These are phyloP conservation scores for Myiothlypis chrysogaster DNA, from an alignment of 2,797 vertebrate genomes.

Conservation along the genomic window DNA sequence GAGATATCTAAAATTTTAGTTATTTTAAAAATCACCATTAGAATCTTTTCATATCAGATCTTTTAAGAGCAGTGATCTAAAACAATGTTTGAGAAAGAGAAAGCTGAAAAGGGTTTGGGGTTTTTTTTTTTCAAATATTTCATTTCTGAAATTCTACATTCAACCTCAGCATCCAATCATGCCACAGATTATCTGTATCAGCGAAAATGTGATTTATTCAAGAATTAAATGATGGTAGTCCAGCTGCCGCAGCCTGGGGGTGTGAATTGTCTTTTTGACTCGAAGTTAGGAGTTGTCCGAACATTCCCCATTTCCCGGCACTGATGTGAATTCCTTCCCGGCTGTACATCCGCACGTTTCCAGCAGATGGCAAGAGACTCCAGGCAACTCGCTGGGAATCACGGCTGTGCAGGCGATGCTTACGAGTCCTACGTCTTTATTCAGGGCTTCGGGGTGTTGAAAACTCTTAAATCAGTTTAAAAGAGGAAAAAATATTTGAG, in stretches of 20 bases:
- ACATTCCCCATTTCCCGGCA: background rate
- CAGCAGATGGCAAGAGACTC: conserved; percentile 65
- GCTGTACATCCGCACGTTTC: background rate
- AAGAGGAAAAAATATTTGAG: background rate
- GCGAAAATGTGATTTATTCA: background rate
- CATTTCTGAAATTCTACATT: background rate
- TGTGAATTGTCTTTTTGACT: background rate
- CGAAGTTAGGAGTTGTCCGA: background rate
- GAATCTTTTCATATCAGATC: background rate
- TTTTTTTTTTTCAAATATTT: background rate
- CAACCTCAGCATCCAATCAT: background rate
- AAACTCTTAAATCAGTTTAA: background rate
- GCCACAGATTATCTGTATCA: background rate
- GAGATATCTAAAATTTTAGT: background rate
- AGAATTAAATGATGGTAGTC: background rate
- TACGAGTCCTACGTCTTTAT: background rate
- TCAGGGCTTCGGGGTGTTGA: background rate
- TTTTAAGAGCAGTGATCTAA: background rate
- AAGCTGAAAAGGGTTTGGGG: accelerated
- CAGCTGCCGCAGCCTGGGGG: background rate
- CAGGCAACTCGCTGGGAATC: background rate
- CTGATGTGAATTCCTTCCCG: accelerated
- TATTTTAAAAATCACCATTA: background rate
- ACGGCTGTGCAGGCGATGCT: background rate
- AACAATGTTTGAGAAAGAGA: background rate